These are phyloP conservation scores for Aphelenchoides fujianensis DNA, from an alignment of 1,140 invertebrate species.

Conservation along the genomic window DNA sequence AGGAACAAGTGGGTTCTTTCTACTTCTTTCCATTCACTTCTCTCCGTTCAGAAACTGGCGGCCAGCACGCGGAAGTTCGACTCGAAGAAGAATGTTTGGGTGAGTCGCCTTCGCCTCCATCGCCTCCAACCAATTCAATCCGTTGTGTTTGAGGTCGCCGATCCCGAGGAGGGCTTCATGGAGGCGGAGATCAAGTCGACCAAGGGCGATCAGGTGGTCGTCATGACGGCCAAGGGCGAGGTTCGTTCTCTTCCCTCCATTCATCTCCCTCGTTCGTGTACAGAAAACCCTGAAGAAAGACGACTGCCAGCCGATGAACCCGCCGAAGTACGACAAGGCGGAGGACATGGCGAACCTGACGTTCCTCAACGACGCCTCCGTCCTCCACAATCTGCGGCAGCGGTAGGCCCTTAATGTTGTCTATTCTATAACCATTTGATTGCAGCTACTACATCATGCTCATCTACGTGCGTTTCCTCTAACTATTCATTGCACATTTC, in stretches of 20 bases:
- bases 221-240: constrained; percentile 64
- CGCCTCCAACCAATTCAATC: no score
- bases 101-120: no score
- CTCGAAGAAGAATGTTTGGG: constrained; percentile 49
- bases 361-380: constrained; percentile 98
- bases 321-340: constrained; percentile 96
- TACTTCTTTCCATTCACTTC: neutral
- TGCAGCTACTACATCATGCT: constrained; percentile 54
- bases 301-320: constrained; percentile 85
- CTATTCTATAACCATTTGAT: no score
- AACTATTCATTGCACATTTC: no score
- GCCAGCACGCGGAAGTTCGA: constrained; percentile 43
- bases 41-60: constrained; percentile 23
- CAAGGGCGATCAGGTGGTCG: constrained; percentile 93
- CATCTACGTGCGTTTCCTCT: constrained; percentile 61
- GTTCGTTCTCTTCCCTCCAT: constrained; percentile 21
- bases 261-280: neutral
- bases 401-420: constrained; percentile 92
- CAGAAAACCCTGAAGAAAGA: constrained; percentile 79
- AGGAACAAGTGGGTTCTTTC: constrained; percentile 48
- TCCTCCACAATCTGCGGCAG: constrained; percentile 95
- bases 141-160: no score
- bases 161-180: constrained; percentile 69
- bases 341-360: constrained; percentile 99
- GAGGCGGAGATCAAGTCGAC: constrained; percentile 94